Evolutionary conservation across 2,797 vertebrate genomes (phyloP).

Genomic region (Pantherophis alleghaniensis): DNA sequence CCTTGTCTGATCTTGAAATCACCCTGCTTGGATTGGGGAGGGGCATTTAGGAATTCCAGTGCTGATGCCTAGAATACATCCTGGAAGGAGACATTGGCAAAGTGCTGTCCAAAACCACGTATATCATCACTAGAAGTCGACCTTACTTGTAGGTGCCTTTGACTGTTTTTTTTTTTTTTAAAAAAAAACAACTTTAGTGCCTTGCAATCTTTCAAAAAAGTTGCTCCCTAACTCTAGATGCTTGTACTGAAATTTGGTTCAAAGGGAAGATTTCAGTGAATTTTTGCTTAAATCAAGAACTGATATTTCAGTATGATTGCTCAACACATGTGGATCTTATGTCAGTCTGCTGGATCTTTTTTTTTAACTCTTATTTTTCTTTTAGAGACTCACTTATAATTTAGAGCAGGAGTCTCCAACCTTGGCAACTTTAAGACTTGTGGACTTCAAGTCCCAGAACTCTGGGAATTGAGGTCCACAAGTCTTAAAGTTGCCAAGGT

Average conservation of each 20-base stretch:
- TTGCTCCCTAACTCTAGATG: background rate
- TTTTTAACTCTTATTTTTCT: background rate
- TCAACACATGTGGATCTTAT: background rate
- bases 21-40: background rate
- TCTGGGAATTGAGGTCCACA: too few relatives aligned
- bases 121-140: background rate
- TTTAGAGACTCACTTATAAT: background rate
- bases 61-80: background rate
- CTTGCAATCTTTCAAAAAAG: background rate
- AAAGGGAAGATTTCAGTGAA: too few relatives aligned
- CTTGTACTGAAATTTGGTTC: background rate
- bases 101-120: background rate
- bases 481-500: too few relatives aligned
- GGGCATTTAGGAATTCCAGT: background rate
- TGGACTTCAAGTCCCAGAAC: too few relatives aligned
- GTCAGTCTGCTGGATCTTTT: background rate
- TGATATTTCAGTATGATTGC: background rate
- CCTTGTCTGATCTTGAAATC: background rate
- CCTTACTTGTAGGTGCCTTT: background rate
- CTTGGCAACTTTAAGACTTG: too few relatives aligned
- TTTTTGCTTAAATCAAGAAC: background rate
- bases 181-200: background rate
- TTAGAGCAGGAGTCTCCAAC: background rate
- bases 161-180: background rate
- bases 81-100: background rate